Evolutionary conservation across 2,113 vertebrate species (phyloP), one percentile per base, ranked within the genome.

Genomic region (Petroica traversi): DNA sequence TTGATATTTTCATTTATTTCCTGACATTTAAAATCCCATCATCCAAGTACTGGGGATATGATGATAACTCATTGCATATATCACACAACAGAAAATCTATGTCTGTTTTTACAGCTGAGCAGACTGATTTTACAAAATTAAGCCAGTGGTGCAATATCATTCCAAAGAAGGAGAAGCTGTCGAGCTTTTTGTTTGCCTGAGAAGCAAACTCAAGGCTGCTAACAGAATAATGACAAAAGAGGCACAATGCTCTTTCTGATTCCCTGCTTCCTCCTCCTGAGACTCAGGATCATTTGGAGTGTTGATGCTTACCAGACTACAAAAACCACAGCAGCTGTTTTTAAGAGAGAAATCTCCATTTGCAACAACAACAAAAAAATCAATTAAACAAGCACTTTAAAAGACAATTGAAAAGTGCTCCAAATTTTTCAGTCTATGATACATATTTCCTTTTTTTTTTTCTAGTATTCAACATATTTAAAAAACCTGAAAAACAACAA

Each of bases 21-120:
- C 80, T 97, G 96, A 96, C 95, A 97, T 97, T 97, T 97, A 93
- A 96, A 97, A 93, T 94, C 72, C 86, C 62, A 86, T 88, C 95
- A 90, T 85, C 88, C 78, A 66, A 92, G 55, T 64, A 91, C 67
- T 86, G 83, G 59, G 81, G 2, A 26, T 92, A 90, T 31, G 26
- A 62, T 73, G 69, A 88, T 93, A 94, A 93, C 64, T 93, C 89
- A 73, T 84, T 85, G 83, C 85, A 78, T 88, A 74, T 71, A 93
- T 94, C 84, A 58, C 77, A 95, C 66, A 95, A 91, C 74, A 94
- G 74, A 79, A 85, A 88, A 77, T 77, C 10, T 51, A 66, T 54
- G 87, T 54, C 92, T 97, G 92, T 92, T 97, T 93, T 95, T 91
- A 94, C 93, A 96, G 93, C 92, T 96, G 93, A 97, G 72, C 83